Evolutionary conservation across 2,888 invertebrate species (phyloP).

Genomic region (Eurytoma adleriae): DNA sequence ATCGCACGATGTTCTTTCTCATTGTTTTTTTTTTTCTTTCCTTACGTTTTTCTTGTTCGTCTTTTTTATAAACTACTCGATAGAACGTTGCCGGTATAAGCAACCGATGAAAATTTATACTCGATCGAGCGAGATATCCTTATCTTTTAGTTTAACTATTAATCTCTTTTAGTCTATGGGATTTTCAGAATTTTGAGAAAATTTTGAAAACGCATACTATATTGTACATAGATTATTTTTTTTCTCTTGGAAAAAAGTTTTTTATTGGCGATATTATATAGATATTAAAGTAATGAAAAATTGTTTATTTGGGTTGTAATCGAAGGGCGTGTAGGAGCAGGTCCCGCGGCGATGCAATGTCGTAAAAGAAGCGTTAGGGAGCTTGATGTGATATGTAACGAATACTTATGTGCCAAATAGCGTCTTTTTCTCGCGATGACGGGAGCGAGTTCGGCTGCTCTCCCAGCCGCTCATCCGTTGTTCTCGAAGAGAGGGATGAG

Average conservation of each 20-base stretch:
- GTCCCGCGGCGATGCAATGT: constrained; percentile 14
- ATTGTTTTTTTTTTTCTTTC: constrained; percentile 20
- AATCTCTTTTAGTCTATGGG: constrained; percentile 5
- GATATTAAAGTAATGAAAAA: constrained; percentile 17
- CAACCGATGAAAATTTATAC: neutral
- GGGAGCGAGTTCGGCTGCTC: constrained; percentile 19
- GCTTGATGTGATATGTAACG: constrained; percentile 71
- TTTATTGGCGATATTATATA: constrained; percentile 5
- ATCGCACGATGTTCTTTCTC: constrained; percentile 16
- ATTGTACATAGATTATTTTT: constrained; percentile 29
- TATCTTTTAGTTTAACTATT: constrained; percentile 10
- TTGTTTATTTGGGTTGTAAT: constrained; percentile 21
- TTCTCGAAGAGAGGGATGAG: constrained; percentile 31
- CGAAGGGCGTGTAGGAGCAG: neutral
- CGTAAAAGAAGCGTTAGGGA: constrained; percentile 58
- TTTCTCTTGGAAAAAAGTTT: constrained; percentile 13
- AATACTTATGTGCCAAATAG: constrained; percentile 75
- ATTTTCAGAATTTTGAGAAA: constrained; percentile 27
- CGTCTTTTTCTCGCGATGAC: constrained; percentile 66
- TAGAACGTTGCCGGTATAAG: no score
- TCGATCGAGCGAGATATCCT: neutral
- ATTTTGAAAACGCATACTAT: constrained; percentile 17
- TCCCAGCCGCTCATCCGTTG: constrained; percentile 62
- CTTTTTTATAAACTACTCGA: constrained; percentile 12
- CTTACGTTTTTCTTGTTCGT: constrained; percentile 17